Percentiles rank a stretch among this genome's conserved stretches.
Conservation (phyloP, 2,113 vertebrate genomes). For the Prolemur simus region DNA sequence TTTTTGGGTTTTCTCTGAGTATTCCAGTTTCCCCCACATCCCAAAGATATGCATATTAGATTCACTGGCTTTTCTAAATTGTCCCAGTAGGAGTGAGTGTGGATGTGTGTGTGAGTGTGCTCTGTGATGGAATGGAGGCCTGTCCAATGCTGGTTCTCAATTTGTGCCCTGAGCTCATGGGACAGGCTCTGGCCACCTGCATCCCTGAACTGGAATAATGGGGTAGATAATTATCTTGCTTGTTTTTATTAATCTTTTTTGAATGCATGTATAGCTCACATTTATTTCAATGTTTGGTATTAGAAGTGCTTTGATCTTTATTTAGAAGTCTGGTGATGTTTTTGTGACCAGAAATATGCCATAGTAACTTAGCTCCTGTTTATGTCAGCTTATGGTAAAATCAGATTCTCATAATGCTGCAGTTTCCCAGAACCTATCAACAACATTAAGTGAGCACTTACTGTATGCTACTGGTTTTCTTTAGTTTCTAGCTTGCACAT, state of each 20-base stretch:
- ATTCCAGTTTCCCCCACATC: not conserved
- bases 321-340: not conserved
- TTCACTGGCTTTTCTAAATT: not conserved
- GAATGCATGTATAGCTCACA: not conserved
- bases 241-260: not conserved
- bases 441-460: not conserved
- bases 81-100: not conserved
- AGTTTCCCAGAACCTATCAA: not conserved
- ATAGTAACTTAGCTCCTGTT: not conserved
- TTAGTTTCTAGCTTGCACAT: not conserved
- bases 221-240: not conserved
- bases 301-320: not conserved
- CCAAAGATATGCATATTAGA: not conserved
- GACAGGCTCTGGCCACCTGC: not conserved
- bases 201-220: not conserved
- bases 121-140: rapidly evolving
- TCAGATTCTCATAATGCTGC: not conserved
- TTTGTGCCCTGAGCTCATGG: not conserved
- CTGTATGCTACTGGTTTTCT: not conserved
- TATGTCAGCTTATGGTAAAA: not conserved
- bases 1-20: not conserved
- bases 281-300: not conserved
- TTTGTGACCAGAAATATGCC: not conserved
- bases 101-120: not conserved
- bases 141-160: not conserved